A percentile compares a stretch with the other conserved stretches of the same genome.
Evolutionary conservation across 2,797 vertebrate genomes (phyloP).

Genomic region (Poecilia velifera): DNA sequence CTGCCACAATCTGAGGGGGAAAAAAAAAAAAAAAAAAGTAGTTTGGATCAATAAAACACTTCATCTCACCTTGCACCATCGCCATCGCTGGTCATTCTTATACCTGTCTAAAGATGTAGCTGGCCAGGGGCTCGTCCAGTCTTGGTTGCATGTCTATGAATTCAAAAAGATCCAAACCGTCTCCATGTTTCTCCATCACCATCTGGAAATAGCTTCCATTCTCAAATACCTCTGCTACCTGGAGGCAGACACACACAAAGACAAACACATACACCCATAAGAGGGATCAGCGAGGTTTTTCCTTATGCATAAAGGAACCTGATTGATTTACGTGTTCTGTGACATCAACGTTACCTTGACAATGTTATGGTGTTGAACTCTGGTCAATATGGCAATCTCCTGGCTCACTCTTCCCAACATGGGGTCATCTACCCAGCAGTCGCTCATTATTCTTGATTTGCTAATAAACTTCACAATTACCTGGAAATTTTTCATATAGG

Average conservation of each 20-base stretch:
- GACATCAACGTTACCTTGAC: constrained; percentile 82
- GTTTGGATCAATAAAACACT: background rate
- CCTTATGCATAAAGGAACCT: background rate
- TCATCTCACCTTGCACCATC: background rate
- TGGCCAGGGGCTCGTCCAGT: constrained; percentile 91
- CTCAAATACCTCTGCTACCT: constrained; percentile 94
- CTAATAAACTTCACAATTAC: constrained; percentile 95
- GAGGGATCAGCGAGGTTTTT: background rate
- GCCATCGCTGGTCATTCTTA: constrained; percentile 12
- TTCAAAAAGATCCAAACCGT: constrained; percentile 92
- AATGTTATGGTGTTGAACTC: constrained; percentile 89
- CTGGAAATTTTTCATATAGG: constrained; percentile 63
- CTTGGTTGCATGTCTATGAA: constrained; percentile 92
- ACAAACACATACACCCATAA: background rate
- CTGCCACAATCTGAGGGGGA: constrained; percentile 85
- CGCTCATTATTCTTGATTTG: constrained; percentile 88
- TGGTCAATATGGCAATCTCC: constrained; percentile 90
- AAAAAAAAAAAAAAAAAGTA: background rate
- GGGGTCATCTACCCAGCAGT: constrained; percentile 92
- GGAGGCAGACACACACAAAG: background rate
- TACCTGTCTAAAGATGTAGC: constrained; percentile 95
- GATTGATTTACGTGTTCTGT: background rate
- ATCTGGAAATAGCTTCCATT: constrained; percentile 93
- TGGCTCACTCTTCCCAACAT: constrained; percentile 88
- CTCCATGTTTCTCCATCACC: constrained; percentile 96